Base-by-base conservation (phyloP, 2,888 invertebrate genomes). In the Herminia tarsipennalis region DNA sequence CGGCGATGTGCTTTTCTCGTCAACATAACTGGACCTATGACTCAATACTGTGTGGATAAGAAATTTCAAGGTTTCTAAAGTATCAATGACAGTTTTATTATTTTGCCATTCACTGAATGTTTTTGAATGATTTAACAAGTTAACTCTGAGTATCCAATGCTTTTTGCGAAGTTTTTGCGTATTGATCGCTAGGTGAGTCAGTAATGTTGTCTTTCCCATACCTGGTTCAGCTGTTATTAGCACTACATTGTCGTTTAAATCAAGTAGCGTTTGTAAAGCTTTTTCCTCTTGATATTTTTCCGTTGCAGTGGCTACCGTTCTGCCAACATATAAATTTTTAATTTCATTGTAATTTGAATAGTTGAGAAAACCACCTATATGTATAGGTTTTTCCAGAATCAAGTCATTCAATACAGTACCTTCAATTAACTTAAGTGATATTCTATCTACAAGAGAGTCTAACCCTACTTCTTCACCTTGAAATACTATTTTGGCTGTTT, bases 141-240 rank as follows among this genome's bases (percentile, higher is more conserved):
- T 27, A 3, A 40, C n/a, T 33, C 40, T 29, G 6, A 20, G 14
- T 33, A 40, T 3, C 40, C 64, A 64, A 12, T 41, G 10, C 2
- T 29, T 27, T 1, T 41, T 50, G 5, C 50, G 13, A 0, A 22
- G 8, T 21, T 42, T 30, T 38, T 59, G 62, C 0, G 64, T 56
- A 29, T 42, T 44, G 10, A 56, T 10, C 2, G 64, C 51, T 10
- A 62, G 28, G 14, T 63, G 48, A 3, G 59, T 55, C 1, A 64
- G 45, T 4, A 62, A 17, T 14, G 53, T 63, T 16, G 64, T 56
- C 21, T 62, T 62, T 0, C 64, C 64, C 59, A 59, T 64, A 0
- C 63, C 63, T 0, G 63, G 59, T 12, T 25, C 40, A 2, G 56
- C 56, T 8, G 51, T 51, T 6, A 56, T 8, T 0, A 56, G 16